These are phyloP conservation scores for Bellardia pandia DNA, from an alignment of 2,888 invertebrate species.

Conservation along the genomic window DNA sequence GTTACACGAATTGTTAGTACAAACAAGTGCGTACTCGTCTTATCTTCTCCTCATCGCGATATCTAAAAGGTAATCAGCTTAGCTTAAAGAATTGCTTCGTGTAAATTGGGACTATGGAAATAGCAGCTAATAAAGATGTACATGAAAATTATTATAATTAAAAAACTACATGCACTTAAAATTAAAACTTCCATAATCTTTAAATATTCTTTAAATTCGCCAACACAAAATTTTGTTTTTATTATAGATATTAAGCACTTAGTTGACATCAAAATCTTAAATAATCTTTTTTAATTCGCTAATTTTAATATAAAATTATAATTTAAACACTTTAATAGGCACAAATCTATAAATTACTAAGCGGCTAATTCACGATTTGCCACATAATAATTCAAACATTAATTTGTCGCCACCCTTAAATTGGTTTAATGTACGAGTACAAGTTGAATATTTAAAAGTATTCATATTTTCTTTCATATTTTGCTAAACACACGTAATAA, in stretches of 20 bases:
- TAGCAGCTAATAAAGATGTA: too few relatives aligned
- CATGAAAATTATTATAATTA: too few relatives aligned
- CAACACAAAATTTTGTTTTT: neutral
- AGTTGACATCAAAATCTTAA: neutral
- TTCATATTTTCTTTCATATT: conserved; percentile 22
- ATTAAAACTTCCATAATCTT: neutral
- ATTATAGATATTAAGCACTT: neutral
- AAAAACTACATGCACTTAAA: too few relatives aligned
- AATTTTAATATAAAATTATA: conserved; percentile 44
- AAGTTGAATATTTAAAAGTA: conserved; percentile 43
- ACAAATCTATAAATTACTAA: conserved; percentile 73
- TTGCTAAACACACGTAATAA: conserved; percentile 26
- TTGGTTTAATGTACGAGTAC: conserved; percentile 35
- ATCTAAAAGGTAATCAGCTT: too few relatives aligned
- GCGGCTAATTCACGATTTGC: conserved; percentile 76
- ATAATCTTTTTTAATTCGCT: conserved; percentile 47
- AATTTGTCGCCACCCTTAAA: conserved; percentile 75
- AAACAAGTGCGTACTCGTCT: too few relatives aligned
- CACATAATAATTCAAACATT: conserved; percentile 76
- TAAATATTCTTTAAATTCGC: neutral
- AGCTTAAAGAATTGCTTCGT: too few relatives aligned
- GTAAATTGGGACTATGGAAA: too few relatives aligned
- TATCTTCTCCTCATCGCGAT: too few relatives aligned
- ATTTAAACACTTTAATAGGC: conserved; percentile 66
- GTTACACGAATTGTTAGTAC: too few relatives aligned